Evolutionary conservation across 2,797 vertebrate species (phyloP).

Genomic region (Pelobates cultripes): DNA sequence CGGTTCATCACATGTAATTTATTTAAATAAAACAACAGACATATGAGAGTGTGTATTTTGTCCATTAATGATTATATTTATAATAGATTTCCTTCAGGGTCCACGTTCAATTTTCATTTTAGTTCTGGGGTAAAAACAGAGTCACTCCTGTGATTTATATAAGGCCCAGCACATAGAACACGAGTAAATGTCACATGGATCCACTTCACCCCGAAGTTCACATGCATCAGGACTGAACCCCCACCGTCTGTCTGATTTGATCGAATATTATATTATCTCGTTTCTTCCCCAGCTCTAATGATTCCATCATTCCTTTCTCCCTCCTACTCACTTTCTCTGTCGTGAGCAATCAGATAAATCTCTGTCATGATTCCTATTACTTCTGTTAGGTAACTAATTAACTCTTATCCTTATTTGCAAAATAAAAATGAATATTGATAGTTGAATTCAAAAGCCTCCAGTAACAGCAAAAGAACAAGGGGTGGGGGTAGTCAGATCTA

Average conservation of each 20-base stretch:
- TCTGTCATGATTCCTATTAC: conserved; percentile 49
- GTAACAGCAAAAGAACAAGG: neutral
- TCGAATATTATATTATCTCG: conserved; percentile 3
- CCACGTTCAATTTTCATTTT: too few relatives aligned
- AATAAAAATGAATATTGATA: conserved; percentile 51
- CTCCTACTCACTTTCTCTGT: conserved; percentile 31
- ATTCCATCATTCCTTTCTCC: neutral
- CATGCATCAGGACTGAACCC: neutral
- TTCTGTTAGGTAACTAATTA: conserved; percentile 56
- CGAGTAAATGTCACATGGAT: neutral
- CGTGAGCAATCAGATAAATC: conserved; percentile 39
- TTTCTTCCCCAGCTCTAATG: neutral
- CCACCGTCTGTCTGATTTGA: neutral
- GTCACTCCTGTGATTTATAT: too few relatives aligned
- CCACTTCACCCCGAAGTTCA: neutral
- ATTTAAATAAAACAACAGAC: too few relatives aligned
- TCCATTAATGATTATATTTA: too few relatives aligned
- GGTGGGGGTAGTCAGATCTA: neutral
- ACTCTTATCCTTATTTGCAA: conserved; percentile 54
- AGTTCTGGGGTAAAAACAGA: too few relatives aligned
- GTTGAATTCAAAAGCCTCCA: conserved; percentile 8
- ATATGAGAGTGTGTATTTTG: too few relatives aligned
- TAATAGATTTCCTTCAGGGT: too few relatives aligned
- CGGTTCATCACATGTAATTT: too few relatives aligned
- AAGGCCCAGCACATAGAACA: too few relatives aligned